phyloP scores from a whole-genome alignment of 2,888 invertebrate species.

The Heliothis peltigera region DNA sequence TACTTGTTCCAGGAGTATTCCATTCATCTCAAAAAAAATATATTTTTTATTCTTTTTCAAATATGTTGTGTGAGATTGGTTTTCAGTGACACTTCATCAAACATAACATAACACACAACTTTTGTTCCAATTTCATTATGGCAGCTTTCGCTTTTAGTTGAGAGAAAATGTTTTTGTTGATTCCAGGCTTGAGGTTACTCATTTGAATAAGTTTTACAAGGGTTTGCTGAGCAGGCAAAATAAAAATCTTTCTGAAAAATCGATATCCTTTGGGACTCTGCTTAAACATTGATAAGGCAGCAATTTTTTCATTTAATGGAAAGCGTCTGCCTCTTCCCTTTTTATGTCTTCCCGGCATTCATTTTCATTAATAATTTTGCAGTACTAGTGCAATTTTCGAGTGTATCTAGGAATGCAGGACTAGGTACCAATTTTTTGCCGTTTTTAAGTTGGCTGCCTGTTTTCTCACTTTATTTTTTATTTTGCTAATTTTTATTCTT shows the following conservation, averaged over 20 bases:
- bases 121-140: slow-evolving; percentile 46
- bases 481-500: slow-evolving; percentile 22
- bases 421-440: slow-evolving; percentile 12
- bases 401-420: slow-evolving; percentile 16
- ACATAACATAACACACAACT: slow-evolving; percentile 58
- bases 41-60: no score
- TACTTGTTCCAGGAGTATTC: no score
- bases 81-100: slow-evolving; percentile 60
- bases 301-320: slow-evolving; percentile 31
- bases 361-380: slow-evolving; percentile 24
- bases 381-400: slow-evolving; percentile 32
- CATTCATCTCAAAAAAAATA: no score
- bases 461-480: slow-evolving; percentile 10
- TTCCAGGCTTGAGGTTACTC: slow-evolving; percentile 43
- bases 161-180: slow-evolving; percentile 55
- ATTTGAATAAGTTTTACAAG: slow-evolving; percentile 29
- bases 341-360: slow-evolving; percentile 15
- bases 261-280: slow-evolving; percentile 43
- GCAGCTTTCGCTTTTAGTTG: slow-evolving; percentile 48
- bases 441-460: slow-evolving; percentile 13
- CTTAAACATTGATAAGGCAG: slow-evolving; percentile 41
- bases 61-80: slow-evolving; percentile 45
- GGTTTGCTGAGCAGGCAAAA: slow-evolving; percentile 48
- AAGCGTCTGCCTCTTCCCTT: slow-evolving; percentile 48
- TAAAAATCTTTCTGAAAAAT: slow-evolving; percentile 45